Percentiles rank a stretch among this genome's conserved stretches.
phyloP scores from a whole-genome alignment of 2,113 vertebrate species.

The Microcebus jonahi region DNA sequence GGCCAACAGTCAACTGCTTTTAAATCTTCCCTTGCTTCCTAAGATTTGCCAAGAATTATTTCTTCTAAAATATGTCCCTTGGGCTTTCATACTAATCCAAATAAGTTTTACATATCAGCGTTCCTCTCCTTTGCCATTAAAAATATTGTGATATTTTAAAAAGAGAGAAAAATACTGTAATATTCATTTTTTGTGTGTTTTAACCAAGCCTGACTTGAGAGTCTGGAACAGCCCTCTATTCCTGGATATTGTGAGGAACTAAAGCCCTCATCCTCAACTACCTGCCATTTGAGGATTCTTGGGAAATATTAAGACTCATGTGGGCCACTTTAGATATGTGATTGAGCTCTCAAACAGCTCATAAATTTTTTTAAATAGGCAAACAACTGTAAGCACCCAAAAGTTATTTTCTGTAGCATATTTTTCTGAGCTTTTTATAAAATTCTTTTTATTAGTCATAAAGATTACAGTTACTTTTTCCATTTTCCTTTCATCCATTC shows the following conservation, averaged over 20 bases:
- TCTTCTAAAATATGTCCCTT: neutral
- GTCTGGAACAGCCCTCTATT: neutral
- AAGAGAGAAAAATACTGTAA: neutral
- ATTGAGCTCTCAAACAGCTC: neutral
- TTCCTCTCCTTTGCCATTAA: neutral
- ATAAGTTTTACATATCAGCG: neutral
- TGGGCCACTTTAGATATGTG: neutral
- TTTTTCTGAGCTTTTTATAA: neutral
- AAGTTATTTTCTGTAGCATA: neutral
- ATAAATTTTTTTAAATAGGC: neutral
- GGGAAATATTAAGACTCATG: neutral
- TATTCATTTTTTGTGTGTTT: neutral
- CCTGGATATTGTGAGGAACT: neutral
- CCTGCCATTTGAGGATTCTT: no score
- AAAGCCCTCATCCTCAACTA: neutral
- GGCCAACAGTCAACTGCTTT: neutral
- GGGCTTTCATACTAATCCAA: neutral
- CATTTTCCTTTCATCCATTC: neutral
- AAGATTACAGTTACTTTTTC: neutral
- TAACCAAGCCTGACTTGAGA: neutral
- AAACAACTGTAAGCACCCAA: neutral
- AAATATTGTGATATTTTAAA: neutral
- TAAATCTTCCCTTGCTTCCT: neutral
- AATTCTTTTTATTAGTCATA: neutral
- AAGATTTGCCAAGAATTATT: neutral